These are phyloP conservation scores for Aradus depressus DNA, from an alignment of 2,888 invertebrate species.

Conservation along the genomic window DNA sequence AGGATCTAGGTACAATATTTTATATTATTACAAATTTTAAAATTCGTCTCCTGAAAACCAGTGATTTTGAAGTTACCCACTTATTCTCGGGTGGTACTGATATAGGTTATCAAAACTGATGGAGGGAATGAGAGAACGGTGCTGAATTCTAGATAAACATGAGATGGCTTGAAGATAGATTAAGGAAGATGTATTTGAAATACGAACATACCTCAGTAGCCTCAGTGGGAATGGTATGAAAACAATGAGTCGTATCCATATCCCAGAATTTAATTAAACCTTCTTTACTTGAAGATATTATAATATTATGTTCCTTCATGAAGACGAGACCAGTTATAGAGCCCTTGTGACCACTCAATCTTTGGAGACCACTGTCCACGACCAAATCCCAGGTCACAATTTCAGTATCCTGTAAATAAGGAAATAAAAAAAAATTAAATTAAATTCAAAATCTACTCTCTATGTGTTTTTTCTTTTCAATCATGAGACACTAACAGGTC, in stretches of 20 bases:
- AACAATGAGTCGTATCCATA: conserved; percentile 86
- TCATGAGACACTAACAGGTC: too few relatives aligned
- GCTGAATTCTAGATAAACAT: too few relatives aligned
- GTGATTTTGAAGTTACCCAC: too few relatives aligned
- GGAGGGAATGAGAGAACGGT: too few relatives aligned
- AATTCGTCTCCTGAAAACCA: too few relatives aligned
- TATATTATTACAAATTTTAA: too few relatives aligned
- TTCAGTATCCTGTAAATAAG: conserved; percentile 63
- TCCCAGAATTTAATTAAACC: conserved; percentile 96
- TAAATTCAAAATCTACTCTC: not conserved
- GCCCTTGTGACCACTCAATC: conserved; percentile 86
- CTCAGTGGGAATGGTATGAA: conserved; percentile 85
- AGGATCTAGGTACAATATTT: too few relatives aligned
- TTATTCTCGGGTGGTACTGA: too few relatives aligned
- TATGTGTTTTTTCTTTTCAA: too few relatives aligned
- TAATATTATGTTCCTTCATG: conserved; percentile 53
- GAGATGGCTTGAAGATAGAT: too few relatives aligned
- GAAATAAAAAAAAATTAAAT: not conserved
- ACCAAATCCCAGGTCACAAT: conserved; percentile 92
- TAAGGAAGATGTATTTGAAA: too few relatives aligned
- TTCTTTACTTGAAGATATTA: conserved; percentile 82
- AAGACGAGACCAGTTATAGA: conserved; percentile 72
- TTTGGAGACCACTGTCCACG: conserved; percentile 76
- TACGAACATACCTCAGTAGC: conserved; percentile 64
- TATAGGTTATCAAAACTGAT: too few relatives aligned